Conservation (phyloP, 2,113 vertebrate species). For the Paradoxurus hermaphroditus region DNA sequence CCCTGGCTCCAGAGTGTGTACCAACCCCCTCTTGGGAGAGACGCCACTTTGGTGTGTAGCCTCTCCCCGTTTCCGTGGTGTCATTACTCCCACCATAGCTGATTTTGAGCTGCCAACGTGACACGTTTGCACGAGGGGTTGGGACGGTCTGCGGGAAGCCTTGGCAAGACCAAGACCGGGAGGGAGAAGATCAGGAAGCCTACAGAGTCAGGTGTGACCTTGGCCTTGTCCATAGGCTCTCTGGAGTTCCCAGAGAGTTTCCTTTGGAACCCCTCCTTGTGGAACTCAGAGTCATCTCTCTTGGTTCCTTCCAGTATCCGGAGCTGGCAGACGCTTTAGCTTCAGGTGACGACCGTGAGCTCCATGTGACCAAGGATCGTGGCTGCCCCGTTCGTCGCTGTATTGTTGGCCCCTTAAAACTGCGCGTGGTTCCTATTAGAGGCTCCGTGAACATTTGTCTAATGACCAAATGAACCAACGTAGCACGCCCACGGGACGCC, state of each 20-base stretch:
- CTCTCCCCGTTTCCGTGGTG: not conserved
- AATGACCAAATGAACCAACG: not conserved
- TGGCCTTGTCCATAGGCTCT: not conserved
- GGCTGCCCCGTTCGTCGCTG: not conserved
- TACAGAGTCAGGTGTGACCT: constrained; percentile 24
- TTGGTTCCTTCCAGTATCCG: constrained; percentile 23
- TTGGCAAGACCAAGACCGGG: constrained; percentile 44
- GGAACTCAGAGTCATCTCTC: not conserved
- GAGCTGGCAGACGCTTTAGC: not conserved
- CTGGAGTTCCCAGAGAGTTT: constrained; percentile 54
- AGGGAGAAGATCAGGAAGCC: constrained; percentile 43
- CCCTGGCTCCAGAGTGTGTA: not conserved
- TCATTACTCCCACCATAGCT: too few species aligned
- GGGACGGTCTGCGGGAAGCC: constrained; percentile 23
- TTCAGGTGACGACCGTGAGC: not conserved
- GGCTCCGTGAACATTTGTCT: not conserved
- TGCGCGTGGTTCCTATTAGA: not conserved
- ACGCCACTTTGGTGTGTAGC: not conserved
- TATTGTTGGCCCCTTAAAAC: not conserved
- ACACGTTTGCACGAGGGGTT: not conserved
- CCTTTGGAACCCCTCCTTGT: constrained; percentile 52
- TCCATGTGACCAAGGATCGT: not conserved
- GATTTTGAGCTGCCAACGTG: not conserved
- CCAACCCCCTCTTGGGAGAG: not conserved
- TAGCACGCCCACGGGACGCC: not conserved